Percentiles rank a stretch among this genome's conserved stretches.
phyloP scores from a whole-genome alignment of 2,888 invertebrate species.

The Diabrotica balteata region DNA sequence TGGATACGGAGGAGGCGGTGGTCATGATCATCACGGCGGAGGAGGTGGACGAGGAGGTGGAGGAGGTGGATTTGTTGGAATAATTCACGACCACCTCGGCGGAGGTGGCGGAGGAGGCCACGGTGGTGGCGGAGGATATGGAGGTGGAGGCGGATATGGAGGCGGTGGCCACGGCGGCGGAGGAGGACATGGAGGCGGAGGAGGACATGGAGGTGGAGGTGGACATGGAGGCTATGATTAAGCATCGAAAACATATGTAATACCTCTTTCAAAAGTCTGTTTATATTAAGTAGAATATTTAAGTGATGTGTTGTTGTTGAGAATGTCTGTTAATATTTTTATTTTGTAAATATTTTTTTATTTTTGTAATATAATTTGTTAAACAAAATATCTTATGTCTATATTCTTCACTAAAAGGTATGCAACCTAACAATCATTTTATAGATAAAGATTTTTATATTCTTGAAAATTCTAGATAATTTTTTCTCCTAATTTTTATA shows the following conservation, averaged over 20 bases:
- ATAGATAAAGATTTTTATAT: too few species aligned
- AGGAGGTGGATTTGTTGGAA: constrained; percentile 4
- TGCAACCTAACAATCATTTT: too few species aligned
- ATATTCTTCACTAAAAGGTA: too few species aligned
- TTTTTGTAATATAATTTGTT: too few species aligned
- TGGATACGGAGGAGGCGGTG: constrained; percentile 1
- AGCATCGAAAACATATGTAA: neutral
- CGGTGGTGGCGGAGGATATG: neutral
- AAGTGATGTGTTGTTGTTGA: too few species aligned
- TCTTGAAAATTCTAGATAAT: too few species aligned
- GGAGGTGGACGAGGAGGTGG: constrained; percentile 8
- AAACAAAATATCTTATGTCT: too few species aligned
- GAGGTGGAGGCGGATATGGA: neutral
- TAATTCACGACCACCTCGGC: constrained; percentile 3
- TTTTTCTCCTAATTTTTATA: too few species aligned
- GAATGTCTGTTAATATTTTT: too few species aligned
- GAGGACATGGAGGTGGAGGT: neutral
- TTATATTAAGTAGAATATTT: neutral
- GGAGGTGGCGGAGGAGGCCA: constrained; percentile 3
- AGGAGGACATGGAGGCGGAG: neutral
- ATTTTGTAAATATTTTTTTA: too few species aligned
- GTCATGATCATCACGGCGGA: neutral
- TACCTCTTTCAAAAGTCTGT: neutral
- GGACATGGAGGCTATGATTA: neutral
- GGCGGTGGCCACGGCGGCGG: neutral